Evolutionary conservation across 2,888 invertebrate genomes (phyloP), one percentile per base, ranked within the genome.

Genomic region (Diploptera punctata): DNA sequence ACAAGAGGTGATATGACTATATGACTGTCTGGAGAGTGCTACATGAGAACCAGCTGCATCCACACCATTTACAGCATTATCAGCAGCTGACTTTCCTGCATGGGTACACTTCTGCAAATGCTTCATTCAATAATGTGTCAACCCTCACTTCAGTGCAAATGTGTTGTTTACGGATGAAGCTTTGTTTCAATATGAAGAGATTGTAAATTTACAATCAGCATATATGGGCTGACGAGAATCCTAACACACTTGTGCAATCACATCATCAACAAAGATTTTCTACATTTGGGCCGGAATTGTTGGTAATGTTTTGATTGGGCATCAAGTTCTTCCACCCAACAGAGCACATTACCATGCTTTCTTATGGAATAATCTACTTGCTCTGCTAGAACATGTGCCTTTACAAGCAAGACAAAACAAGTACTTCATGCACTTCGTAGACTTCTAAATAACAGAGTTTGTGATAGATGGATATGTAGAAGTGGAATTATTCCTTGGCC

Each of bases 11-110:
- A 54, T 21, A 21, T 54, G 1, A 54, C 21, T 13, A 54, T 9
- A 54, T 54, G 19, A 54, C 54, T 54, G 54, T 54, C 24, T 18
- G 54, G n/a, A n/a, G n/a, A n/a, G n/a, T n/a, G n/a, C n/a, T n/a
- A n/a, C n/a, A n/a, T n/a, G n/a, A n/a, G n/a, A 19, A 1, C 54
- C 1, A 3, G 54, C 21, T 54, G 54, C 21, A 54, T 4, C 54
- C 54, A 54, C 21, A 26, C 26, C 24, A 24, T 26, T 26, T 24
- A 26, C 16, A 33, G 33, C 61, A 33, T 5, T 26, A 13, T 60
- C 29, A 26, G 60, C 60, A 60, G 4, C 24, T 60, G 29, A 26
- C 21, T 60, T n/a, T 10, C 31, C 61, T 61, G 33, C 19, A 61
- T 1, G 31, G 33, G 61, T 61, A n/a, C 33, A 1, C 61, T 33